Evolutionary conservation across 1,140 invertebrate genomes (phyloP).

Genomic region (Trichonephila clavata): DNA sequence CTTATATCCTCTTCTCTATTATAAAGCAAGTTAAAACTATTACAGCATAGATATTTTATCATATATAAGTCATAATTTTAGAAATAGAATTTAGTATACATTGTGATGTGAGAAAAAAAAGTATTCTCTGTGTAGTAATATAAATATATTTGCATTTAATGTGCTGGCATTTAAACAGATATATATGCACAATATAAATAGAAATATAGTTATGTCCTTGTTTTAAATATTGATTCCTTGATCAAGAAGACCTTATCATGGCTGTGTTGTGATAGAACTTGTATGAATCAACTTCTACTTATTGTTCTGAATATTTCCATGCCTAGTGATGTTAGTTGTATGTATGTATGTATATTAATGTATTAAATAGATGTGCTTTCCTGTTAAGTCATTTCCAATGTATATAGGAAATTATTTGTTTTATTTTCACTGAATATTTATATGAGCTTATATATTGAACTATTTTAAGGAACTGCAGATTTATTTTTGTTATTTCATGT

Average conservation of each 20-base stretch:
- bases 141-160: neutral
- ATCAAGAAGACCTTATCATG: conserved; percentile 6
- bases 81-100: neutral
- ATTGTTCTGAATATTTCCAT: neutral
- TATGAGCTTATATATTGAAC: conserved; percentile 65
- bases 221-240: neutral
- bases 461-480: conserved; percentile 14
- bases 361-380: conserved; percentile 26
- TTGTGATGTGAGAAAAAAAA: neutral
- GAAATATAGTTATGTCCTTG: neutral
- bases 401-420: conserved; percentile 33
- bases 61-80: neutral
- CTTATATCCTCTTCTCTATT: neutral
- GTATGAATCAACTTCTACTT: neutral
- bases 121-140: neutral
- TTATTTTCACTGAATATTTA: conserved; percentile 58
- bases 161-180: conserved; percentile 26
- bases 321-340: neutral
- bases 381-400: conserved; percentile 16
- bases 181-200: conserved; percentile 9
- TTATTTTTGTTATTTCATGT: conserved; percentile 67
- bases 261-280: neutral
- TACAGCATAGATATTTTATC: conserved; percentile 5
- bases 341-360: conserved; percentile 2
- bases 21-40: neutral